Base-by-base conservation (phyloP, 2,113 vertebrate genomes). In the Ovibos moschatus region DNA sequence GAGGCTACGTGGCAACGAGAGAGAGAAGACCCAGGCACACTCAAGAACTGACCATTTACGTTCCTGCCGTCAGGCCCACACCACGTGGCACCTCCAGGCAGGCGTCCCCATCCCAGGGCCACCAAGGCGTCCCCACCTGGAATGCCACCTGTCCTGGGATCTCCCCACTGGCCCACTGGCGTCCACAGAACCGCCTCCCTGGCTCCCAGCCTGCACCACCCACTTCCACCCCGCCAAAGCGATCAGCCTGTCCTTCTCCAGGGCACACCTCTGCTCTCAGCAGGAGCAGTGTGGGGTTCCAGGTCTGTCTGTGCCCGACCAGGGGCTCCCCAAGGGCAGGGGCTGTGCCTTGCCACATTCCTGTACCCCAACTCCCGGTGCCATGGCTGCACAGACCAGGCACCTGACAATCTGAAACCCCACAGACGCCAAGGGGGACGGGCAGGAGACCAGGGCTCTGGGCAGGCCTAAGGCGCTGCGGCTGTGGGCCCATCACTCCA, bases 81-180 rank as follows among this genome's bases (percentile, higher is more conserved):
- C 36, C 23, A 19, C 0, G 5, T 0, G 23, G 47, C 64, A 21
- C 8, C 0, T 60, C 17, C 55, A 25, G 81, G 12, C 27, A 3
- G 1, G 13, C 2, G 4, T 12, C 17, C 1, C 6, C 4, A 0
- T 3, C 28, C 71, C 0, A 0, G 43, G 58, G 74, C 57, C 76
- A n/a, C 12, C 64, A 71, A 50, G 7, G 13, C 0, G 0, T 36
- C 53, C 36, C 12, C 7, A 0, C 64, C 88, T 17, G 10, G 30
- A n/a, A 55, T 6, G 1, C 27, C 27, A 1, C 16, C 47, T 4
- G 3, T 3, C 58, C 55, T 1, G 12, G 19, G 13, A 10, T 33
- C 57, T 3, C 12, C 74, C 30, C 43, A 5, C 15, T 13, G 2
- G 4, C 1, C n/a, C 16, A 1, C 19, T 4, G 60, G 25, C 1